Conservation (phyloP, 2,797 vertebrate genomes). For the Amblyopsis hoosieri region DNA sequence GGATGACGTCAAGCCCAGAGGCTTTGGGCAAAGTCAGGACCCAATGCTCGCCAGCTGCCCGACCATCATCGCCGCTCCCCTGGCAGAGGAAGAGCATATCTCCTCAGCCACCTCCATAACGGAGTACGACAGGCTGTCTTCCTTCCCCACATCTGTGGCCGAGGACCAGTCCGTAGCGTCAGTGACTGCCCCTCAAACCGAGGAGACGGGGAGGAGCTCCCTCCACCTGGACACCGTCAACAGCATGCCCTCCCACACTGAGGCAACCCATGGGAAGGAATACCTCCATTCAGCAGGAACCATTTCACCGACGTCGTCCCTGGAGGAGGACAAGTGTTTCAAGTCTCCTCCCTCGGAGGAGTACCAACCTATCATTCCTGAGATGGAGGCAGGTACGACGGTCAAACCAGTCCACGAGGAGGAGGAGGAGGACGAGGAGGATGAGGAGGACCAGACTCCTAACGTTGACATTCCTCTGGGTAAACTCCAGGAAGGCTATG, state of each 20-base stretch:
- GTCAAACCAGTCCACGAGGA: constrained; percentile 72
- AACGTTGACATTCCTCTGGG: constrained; percentile 83
- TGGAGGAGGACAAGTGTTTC: constrained; percentile 98
- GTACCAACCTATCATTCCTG: constrained; percentile 80
- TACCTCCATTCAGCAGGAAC: constrained; percentile 96
- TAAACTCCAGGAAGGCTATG: constrained; percentile 83
- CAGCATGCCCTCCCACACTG: constrained; percentile 87
- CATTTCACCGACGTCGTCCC: constrained; percentile 96
- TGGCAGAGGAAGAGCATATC: constrained; percentile 97
- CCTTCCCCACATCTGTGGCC: constrained; percentile 94
- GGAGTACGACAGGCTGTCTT: constrained; percentile 97
- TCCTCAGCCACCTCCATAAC: constrained; percentile 98
- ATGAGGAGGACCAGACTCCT: constrained; percentile 82
- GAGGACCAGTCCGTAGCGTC: constrained; percentile 97
- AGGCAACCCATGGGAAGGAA: constrained; percentile 91
- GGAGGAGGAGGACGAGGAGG: constrained; percentile 82
- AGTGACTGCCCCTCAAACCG: constrained; percentile 91
- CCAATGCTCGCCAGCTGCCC: constrained; percentile 85
- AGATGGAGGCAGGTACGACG: constrained; percentile 76
- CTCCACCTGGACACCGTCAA: constrained; percentile 89
- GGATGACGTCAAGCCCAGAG: constrained; percentile 79
- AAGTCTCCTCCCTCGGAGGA: constrained; percentile 97
- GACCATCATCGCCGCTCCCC: constrained; percentile 89
- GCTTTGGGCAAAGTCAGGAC: constrained; percentile 77
- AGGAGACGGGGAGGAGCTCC: constrained; percentile 90